Conservation (phyloP, 2,797 vertebrate genomes). For the Phalanger gymnotis region DNA sequence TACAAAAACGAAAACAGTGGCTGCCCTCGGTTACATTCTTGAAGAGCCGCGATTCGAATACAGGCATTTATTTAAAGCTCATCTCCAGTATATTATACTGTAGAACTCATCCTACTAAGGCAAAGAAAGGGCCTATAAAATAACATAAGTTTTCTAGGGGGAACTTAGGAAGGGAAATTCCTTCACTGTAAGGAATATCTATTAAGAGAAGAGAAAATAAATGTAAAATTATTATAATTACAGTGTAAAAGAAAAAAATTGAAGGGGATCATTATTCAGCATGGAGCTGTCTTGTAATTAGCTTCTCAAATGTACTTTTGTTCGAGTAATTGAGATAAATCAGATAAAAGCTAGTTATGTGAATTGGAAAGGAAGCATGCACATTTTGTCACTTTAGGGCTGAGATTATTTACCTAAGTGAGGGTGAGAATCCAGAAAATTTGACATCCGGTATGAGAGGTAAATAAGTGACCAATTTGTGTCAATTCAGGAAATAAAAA, state of each 20-base stretch:
- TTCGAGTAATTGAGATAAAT: background rate
- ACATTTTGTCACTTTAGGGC: background rate
- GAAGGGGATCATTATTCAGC: background rate
- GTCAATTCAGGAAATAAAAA: background rate
- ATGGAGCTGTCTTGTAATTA: background rate
- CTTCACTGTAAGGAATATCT: background rate
- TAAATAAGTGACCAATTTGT: background rate
- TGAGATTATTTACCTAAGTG: background rate
- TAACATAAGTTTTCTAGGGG: background rate
- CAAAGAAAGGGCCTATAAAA: background rate
- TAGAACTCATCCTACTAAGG: no score
- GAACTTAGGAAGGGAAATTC: background rate
- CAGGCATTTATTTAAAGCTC: background rate
- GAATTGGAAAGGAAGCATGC: background rate
- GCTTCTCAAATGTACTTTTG: background rate
- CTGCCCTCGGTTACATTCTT: background rate
- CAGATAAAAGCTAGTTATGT: background rate
- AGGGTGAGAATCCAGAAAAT: background rate
- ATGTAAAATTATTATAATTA: background rate
- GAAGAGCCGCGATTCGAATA: background rate
- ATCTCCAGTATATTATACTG: background rate
- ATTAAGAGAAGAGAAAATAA: background rate
- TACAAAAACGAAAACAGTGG: no score
- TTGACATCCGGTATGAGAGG: background rate
- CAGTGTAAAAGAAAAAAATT: background rate